Base-by-base conservation (phyloP, 2,888 invertebrate species). In the Leptogaster cylindrica region DNA sequence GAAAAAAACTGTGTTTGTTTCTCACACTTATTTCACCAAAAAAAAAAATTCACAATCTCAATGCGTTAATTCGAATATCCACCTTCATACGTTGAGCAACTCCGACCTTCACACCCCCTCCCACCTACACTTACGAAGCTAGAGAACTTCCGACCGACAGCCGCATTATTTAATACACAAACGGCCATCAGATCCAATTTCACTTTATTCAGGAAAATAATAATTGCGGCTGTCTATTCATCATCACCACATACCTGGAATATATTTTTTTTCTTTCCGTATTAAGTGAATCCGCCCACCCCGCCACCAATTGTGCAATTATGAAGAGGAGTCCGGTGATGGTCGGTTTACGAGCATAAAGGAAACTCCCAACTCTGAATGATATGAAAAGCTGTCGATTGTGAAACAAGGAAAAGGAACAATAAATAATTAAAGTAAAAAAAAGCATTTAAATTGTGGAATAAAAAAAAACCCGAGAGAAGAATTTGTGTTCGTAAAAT, bases 351-450 rank as follows among this genome's bases (percentile, higher is more conserved):
- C 12, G 55, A 55, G 3, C 12, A 55, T 20, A 55, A 50, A 25
- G 33, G 25, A 12, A n/a, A 3, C 3, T 2, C 14, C 33, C 7
- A 12, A 23, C 20, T 18, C 33, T 39, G 12, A n/a, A 18, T 36
- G 12, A 55, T 55, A 36, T 55, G 36, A 39, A 36, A 8, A 36
- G 41, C 36, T 55, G 55, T 39, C 36, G 36, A 55, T 55, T 55
- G 39, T 20, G 23, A 55, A 55, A 39, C 23, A 55, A 55, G 25
- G 55, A 55, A 39, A 39, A 39, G 39, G 55, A 55, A 55, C 55
- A 55, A 55, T 55, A 39, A 55, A 55, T 39, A 55, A 55, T 55
- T 55, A 55, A 55, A 55, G 23, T 55, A 55, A 55, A 55, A 52
- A 39, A 39, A 39, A 31, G 10, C n/a, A n/a, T n/a, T 50, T 50